Percentiles rank a stretch among this genome's conserved stretches.
Conservation (phyloP, 2,888 invertebrate genomes). For the Ennomos fuscantarius region DNA sequence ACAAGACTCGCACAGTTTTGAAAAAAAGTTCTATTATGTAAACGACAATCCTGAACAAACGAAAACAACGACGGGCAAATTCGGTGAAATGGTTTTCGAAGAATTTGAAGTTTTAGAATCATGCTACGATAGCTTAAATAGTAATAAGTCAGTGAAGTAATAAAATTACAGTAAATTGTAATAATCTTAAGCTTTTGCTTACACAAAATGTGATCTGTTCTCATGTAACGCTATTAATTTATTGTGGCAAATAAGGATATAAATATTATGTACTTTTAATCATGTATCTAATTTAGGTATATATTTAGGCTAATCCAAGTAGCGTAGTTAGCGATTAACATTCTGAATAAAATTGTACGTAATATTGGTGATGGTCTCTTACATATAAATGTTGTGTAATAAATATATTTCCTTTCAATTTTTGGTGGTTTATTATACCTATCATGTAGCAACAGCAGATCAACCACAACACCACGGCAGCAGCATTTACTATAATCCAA, state of each 20-base stretch:
- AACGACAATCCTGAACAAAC: conserved; percentile 85
- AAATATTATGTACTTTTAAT: conserved; percentile 59
- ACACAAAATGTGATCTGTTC: conserved; percentile 78
- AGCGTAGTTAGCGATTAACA: conserved; percentile 52
- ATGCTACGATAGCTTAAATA: conserved; percentile 86
- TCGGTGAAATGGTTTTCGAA: conserved; percentile 94
- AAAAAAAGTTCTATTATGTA: conserved; percentile 86
- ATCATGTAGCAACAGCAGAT: background rate
- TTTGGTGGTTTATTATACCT: conserved; percentile 28
- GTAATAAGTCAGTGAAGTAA: conserved; percentile 80
- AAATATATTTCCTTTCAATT: conserved; percentile 61
- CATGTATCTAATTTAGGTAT: conserved; percentile 53
- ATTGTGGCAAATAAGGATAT: conserved; percentile 64
- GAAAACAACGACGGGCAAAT: conserved; percentile 85
- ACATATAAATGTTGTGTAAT: conserved; percentile 55
- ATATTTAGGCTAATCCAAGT: conserved; percentile 43
- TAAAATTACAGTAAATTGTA: conserved; percentile 44
- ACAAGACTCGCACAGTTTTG: conserved; percentile 67
- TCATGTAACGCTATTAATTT: conserved; percentile 77
- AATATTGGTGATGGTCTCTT: conserved; percentile 78
- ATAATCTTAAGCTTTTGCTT: conserved; percentile 63
- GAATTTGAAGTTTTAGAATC: conserved; percentile 90
- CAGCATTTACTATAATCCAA: background rate
- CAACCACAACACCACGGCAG: background rate
- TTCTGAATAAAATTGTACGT: conserved; percentile 56